Evolutionary conservation across 2,113 vertebrate species (phyloP).

Genomic region (Mus pahari): DNA sequence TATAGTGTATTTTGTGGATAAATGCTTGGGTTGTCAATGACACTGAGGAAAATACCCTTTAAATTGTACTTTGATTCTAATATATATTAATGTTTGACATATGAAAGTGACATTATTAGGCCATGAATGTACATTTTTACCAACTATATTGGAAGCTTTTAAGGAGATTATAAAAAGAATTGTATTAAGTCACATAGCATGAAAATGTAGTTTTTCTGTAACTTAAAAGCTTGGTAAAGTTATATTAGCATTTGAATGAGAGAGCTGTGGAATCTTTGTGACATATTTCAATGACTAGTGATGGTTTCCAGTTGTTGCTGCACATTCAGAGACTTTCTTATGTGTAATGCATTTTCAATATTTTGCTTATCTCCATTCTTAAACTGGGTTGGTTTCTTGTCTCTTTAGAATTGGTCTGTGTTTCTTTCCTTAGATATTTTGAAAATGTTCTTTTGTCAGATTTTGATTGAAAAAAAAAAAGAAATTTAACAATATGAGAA

Average conservation of each 20-base stretch:
- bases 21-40: background rate
- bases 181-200: background rate
- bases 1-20: background rate
- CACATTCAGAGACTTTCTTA: background rate
- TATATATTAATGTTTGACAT: background rate
- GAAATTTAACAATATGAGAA: background rate
- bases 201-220: background rate
- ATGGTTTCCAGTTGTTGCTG: background rate
- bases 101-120: background rate
- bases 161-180: background rate
- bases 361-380: constrained; percentile 18
- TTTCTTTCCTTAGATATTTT: background rate
- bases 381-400: background rate
- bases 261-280: background rate
- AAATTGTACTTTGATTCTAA: background rate
- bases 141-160: background rate
- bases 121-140: background rate
- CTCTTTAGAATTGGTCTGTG: background rate
- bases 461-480: constrained; percentile 4
- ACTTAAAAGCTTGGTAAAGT: background rate
- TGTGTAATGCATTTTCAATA: background rate
- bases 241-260: background rate
- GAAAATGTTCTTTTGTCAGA: background rate
- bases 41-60: background rate
- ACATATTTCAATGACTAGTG: background rate